Conservation (phyloP, 2,888 invertebrate species). For the Phaonia tiefii region DNA sequence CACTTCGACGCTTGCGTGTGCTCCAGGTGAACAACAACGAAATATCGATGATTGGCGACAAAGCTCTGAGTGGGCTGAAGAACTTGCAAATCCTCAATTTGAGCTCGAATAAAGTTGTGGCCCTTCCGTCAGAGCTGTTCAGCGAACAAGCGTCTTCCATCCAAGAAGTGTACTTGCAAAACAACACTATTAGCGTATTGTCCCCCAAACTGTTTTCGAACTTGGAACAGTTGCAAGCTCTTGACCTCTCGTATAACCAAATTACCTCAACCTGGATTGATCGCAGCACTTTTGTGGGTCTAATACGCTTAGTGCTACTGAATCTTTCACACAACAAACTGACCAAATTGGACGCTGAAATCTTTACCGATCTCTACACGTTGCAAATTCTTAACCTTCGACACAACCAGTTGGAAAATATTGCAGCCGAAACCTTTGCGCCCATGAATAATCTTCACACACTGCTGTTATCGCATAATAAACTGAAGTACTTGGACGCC, state of each 20-base stretch:
- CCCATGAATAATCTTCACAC: slow-evolving; percentile 96
- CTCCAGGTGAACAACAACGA: slow-evolving; percentile 93
- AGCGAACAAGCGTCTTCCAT: slow-evolving; percentile 89
- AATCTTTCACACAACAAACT: slow-evolving; percentile 93
- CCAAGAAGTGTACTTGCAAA: slow-evolving; percentile 94
- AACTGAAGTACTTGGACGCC: slow-evolving; percentile 90
- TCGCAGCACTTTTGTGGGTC: slow-evolving; percentile 91
- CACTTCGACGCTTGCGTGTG: slow-evolving; percentile 88
- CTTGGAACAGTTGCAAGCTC: slow-evolving; percentile 88
- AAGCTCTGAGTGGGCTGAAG: slow-evolving; percentile 90
- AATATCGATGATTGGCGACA: slow-evolving; percentile 92
- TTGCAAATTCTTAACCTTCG: slow-evolving; percentile 92
- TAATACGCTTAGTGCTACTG: slow-evolving; percentile 92
- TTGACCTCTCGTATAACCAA: slow-evolving; percentile 93
- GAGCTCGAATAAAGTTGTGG: slow-evolving; percentile 93
- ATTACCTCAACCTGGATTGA: slow-evolving; percentile 93
- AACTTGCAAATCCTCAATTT: slow-evolving; percentile 92
- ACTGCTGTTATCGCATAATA: slow-evolving; percentile 91
- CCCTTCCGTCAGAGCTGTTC: slow-evolving; percentile 92
- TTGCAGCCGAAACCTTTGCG: slow-evolving; percentile 93
- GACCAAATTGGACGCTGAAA: slow-evolving; percentile 89
- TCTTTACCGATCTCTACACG: slow-evolving; percentile 92
- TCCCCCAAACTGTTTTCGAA: slow-evolving; percentile 93
- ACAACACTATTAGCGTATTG: slow-evolving; percentile 93
- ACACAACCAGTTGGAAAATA: slow-evolving; percentile 90